A percentile compares a stretch with the other conserved stretches of the same genome.
phyloP scores from a whole-genome alignment of 2,113 vertebrate genomes.

The Bubo scandiacus region DNA sequence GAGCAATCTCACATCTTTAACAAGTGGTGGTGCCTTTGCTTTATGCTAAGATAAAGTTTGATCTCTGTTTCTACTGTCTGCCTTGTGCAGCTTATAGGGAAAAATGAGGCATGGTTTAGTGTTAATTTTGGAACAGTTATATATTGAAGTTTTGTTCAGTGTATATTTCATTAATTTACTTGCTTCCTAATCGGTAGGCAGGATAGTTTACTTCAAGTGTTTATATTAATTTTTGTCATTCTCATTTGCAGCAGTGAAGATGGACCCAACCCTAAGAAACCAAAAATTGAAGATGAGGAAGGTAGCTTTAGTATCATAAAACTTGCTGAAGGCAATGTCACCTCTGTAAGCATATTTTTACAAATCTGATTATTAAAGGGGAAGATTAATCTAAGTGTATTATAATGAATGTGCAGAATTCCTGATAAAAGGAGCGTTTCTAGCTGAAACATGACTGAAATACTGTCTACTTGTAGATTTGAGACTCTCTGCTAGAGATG shows the following conservation, averaged over 20 bases:
- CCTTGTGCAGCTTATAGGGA: background rate
- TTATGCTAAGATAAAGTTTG: background rate
- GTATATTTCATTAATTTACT: background rate
- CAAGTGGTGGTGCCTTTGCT: background rate
- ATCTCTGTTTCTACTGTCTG: background rate
- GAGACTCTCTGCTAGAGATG: background rate
- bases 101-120: background rate
- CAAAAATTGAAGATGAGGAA: constrained; percentile 76
- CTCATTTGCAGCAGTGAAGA: constrained; percentile 72
- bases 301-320: constrained; percentile 77
- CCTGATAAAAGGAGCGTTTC: background rate
- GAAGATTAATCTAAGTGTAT: background rate
- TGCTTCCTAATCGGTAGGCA: background rate
- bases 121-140: background rate
- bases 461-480: background rate
- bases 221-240: background rate
- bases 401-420: background rate
- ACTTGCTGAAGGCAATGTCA: constrained; percentile 83
- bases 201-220: background rate
- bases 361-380: background rate
- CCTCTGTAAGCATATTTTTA: constrained; percentile 79
- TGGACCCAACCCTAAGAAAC: constrained; percentile 78
- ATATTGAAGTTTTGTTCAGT: background rate
- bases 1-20: background rate
- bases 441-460: background rate